Evolutionary conservation across 2,797 vertebrate genomes (phyloP), one percentile per base, ranked within the genome.

Genomic region (Betta splendens): DNA sequence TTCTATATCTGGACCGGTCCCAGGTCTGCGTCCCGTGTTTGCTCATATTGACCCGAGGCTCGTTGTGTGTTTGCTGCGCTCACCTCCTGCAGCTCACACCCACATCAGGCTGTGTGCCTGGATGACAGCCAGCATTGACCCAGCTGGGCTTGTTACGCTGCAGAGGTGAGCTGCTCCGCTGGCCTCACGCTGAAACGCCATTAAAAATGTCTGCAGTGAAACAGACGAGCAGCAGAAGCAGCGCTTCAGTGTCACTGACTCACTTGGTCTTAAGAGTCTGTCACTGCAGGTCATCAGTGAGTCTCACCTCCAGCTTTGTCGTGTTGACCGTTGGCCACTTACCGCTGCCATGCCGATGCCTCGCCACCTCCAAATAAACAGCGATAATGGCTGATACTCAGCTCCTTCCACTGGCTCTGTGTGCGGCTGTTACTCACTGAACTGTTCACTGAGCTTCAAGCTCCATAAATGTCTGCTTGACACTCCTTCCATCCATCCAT

Each of bases 311-410:
- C 10, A 48, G 18, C 42, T 71, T 40, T 25, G 46, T 12, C 11
- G 25, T 59, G 60, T 57, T 69, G 72, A 65, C 57, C 44, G 67
- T 42, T 64, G 43, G 39, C 59, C 70, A 75, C 73, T 67, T 64
- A 60, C 46, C 66, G 48, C 64, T 69, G 69, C 72, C 62, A 64
- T 22, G 42, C 45, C 38, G 13, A 32, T 56, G 28, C 51, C 43
- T 69, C 11, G 32, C 15, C 60, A 71, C 63, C 60, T 71, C 52
- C 42, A 62, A 68, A 73, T 72, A 63, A 53, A 72, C n/a, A n/a
- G n/a, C n/a, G 63, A 57, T 15, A n/a, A n/a, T n/a, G n/a, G n/a
- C 5, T 50, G 51, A 61, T 39, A 52, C 36, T 45, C 28, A 54
- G n/a, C n/a, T n/a, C n/a, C n/a, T n/a, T n/a, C n/a, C n/a, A n/a